Evolutionary conservation across 2,113 vertebrate species (phyloP).

Genomic region (Cettia cetti): DNA sequence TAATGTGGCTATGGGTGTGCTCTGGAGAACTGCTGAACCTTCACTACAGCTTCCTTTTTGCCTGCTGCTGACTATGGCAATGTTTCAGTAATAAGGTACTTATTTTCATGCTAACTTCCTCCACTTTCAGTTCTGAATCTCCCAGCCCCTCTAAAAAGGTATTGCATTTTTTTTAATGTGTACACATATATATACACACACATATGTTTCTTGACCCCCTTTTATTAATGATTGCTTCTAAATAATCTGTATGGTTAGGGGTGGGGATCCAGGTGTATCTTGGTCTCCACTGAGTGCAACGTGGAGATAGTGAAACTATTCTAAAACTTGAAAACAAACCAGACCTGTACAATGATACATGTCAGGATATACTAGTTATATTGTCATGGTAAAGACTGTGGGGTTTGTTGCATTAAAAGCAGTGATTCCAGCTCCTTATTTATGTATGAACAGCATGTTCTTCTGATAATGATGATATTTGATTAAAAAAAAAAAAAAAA

Average conservation of each 20-base stretch:
- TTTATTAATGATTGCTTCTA: not conserved
- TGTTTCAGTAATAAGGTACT: conserved; percentile 9
- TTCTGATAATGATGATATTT: not conserved
- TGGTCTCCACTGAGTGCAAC: not conserved
- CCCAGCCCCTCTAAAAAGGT: not conserved
- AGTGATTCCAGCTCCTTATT: not conserved
- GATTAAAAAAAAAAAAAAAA: not conserved
- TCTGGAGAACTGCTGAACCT: conserved; percentile 39
- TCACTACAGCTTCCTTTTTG: conserved; percentile 32
- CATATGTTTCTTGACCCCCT: fast-evolving
- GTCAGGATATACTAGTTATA: not conserved
- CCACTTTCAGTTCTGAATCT: not conserved
- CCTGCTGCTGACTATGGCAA: not conserved
- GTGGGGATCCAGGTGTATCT: not conserved
- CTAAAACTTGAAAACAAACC: not conserved
- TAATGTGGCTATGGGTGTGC: not conserved
- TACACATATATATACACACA: fast-evolving
- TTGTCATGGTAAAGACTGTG: not conserved
- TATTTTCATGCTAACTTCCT: not conserved
- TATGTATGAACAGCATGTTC: not conserved
- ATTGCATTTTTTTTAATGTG: not conserved
- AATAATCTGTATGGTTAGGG: not conserved
- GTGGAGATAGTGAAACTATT: not conserved
- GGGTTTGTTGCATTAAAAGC: not conserved
- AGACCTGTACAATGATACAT: not conserved